Base-by-base conservation (phyloP, 1,140 invertebrate species). In the Lordiphosa collinella region DNA sequence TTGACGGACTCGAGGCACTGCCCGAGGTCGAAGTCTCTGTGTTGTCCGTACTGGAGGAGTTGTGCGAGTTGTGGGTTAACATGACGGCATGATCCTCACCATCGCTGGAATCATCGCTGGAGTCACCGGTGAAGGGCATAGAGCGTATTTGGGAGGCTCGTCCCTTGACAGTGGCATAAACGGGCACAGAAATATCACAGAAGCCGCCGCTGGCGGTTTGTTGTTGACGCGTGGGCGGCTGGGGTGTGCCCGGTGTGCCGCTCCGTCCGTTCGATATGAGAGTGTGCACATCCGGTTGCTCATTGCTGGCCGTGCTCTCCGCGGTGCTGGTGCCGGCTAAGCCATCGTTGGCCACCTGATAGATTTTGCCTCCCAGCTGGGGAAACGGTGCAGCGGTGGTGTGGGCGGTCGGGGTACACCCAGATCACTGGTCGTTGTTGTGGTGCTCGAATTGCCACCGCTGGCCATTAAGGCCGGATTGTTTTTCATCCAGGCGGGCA, bases 131-230 rank as follows among this genome's bases (percentile, higher is more conserved):
- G 85, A 99, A 98, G 8, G 97, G 97, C 92, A 97, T 96, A 7
- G 96, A 97, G 65, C 97, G 92, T 67, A 99, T 98, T 90, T 98
- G 97, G 89, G 96, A 97, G 37, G 97, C 97, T 84, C 97, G 92
- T 94, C 96, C 97, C 92, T 98, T 98, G 11, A 99, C 95, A 25
- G 96, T 98, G 13, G 97, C 96, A 90, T 97, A 99, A 10, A 99
- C 97, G 35, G 97, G 97, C 48, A 98, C 96, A 37, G 94, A 95
- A 75, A 95, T 95, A 89, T 95, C 94, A 89, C 94, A 94, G 87
- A 96, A 96, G 60, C 94, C 94, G 69, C 90, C 90, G 69, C 90
- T 90, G 50, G 90, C 90, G 22, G 90, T 88, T 79, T 90, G 63
- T 87, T 90, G 65, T 80, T 84, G 80, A 71, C 90, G 68, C 85